phyloP scores from a whole-genome alignment of 1,140 invertebrate genomes.

The Hyles euphorbiae region DNA sequence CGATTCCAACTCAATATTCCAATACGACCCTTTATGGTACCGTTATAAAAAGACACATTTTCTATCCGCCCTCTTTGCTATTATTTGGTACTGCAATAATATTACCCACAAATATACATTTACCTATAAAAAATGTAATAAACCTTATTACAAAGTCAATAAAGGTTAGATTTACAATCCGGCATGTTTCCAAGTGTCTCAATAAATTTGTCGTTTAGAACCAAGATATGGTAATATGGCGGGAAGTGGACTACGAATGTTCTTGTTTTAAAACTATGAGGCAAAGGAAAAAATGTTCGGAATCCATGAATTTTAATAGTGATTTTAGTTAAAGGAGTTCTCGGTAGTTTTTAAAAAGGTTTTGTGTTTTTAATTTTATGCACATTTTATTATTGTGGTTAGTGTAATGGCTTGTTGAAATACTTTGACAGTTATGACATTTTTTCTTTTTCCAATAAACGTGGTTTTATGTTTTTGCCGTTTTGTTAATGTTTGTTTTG shows the following conservation, averaged over 20 bases:
- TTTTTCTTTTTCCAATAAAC: no score
- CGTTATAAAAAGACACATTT: slow-evolving; percentile 56
- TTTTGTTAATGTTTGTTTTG: no score
- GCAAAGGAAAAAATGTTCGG: slow-evolving; percentile 48
- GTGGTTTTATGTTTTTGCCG: no score
- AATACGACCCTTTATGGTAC: slow-evolving; percentile 33
- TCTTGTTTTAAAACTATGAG: slow-evolving; percentile 53
- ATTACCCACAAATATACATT: slow-evolving; percentile 15
- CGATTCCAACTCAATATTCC: slow-evolving; percentile 34
- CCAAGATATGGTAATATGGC: slow-evolving; percentile 64
- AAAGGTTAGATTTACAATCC: no score
- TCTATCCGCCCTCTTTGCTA: slow-evolving; percentile 41
- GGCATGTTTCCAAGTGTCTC: no score
- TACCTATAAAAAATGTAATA: no score
- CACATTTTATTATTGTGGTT: slow-evolving; percentile 5
- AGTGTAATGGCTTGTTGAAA: background rate
- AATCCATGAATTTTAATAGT: slow-evolving; percentile 62
- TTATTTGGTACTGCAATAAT: slow-evolving; percentile 44
- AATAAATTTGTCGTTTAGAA: no score
- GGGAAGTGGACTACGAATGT: slow-evolving; percentile 69
- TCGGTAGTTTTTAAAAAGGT: slow-evolving; percentile 21
- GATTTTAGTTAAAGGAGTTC: slow-evolving; percentile 26
- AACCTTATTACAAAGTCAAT: no score
- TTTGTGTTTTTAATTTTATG: slow-evolving; percentile 19
- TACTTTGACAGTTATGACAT: background rate